Evolutionary conservation across 2,113 vertebrate species (phyloP), one percentile per base, ranked within the genome.

Genomic region (Grammomys surdaster): DNA sequence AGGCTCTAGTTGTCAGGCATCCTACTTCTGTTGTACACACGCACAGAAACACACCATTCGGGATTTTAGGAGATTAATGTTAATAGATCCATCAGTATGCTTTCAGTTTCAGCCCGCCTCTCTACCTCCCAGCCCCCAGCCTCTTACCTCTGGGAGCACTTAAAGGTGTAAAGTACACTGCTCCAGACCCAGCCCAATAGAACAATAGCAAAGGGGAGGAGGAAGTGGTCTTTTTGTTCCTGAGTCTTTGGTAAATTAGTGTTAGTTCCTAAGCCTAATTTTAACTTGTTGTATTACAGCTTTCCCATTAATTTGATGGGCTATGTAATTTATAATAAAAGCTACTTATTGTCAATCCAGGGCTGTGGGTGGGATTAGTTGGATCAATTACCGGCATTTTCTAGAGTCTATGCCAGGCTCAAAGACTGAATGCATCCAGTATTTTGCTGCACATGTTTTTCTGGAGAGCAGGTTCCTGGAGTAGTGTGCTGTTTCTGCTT

Each of bases 141-240:
- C 90, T 67, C 85, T 88, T 69, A 84, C 72, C 95, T 94, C 88
- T 75, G 65, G 60, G 91, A 95, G 89, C 94, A 28, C 1, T 84
- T 91, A 80, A 95, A 92, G 95, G 60, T 56, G 96, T 94, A 89
- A 95, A 97, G 94, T 60, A 84, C 80, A 2, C 85, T 60, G n/a
- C 84, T 33, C 1, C 51, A 33, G 86, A 95, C 93, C 95, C 58
- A 58, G 48, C 51, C 73, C 12, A 16, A 70, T 86, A 96, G 97
- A 98, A 98, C 98, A 97, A 96, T 98, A 90, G 98, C 96, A 89
- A 95, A 91, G 92, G 91, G 96, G 89, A 95, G 72, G 95, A 98
- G 98, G 98, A 98, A 98, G 98, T 93, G 96, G 96, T 96, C 98
- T 98, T 98, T 98, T 98, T 98, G 96, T 98, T 96, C 92, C 81